Evolutionary conservation across 2,113 vertebrate genomes (phyloP), one percentile per base, ranked within the genome.

Genomic region (Ailuropoda melanoleuca): DNA sequence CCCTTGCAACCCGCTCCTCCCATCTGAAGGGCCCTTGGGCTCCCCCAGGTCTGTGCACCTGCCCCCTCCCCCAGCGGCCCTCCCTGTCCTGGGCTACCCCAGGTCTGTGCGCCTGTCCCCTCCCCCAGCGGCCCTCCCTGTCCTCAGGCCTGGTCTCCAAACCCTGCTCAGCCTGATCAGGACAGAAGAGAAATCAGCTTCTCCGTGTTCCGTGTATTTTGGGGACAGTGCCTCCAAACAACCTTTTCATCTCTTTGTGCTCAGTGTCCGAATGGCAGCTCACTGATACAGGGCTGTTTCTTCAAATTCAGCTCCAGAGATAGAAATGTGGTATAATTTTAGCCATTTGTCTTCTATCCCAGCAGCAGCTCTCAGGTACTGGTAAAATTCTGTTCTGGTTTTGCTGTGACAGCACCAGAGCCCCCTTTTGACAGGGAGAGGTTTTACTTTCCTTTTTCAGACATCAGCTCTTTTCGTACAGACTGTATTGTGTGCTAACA

Each of bases 381-480:
- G 77, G 95, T 95, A 88, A 95, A 88, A 96, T 90, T 78, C 89
- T 3, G 74, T 90, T 81, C 87, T 17, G 48, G 74, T 72, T 93
- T 77, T 74, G 83, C 95, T 93, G 1, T 96, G 95, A 95, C 75
- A 96, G 97, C 89, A 90, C 83, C 50, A 8, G 55, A 97, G 86
- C 80, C 68, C 87, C 89, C 43, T 84, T 93, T 56, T 86, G 56
- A 62, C 37, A 50, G 26, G 8, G 66, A 83, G 82, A 87, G 86
- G 66, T 87, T 92, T 84, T 43, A 74, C 74, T 80, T 89, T 90
- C 70, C 80, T 68, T 94, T 92, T 72, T 55, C 81, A 85, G 50
- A 66, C 53, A 62, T 97, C 87, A 92, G 92, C 92, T 96, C 75
- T 96, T 97, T 95, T 94, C 62, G 92, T 85, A 29, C 83, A 78